phyloP scores from a whole-genome alignment of 2,888 invertebrate species.

The Diadegma fenestrale region DNA sequence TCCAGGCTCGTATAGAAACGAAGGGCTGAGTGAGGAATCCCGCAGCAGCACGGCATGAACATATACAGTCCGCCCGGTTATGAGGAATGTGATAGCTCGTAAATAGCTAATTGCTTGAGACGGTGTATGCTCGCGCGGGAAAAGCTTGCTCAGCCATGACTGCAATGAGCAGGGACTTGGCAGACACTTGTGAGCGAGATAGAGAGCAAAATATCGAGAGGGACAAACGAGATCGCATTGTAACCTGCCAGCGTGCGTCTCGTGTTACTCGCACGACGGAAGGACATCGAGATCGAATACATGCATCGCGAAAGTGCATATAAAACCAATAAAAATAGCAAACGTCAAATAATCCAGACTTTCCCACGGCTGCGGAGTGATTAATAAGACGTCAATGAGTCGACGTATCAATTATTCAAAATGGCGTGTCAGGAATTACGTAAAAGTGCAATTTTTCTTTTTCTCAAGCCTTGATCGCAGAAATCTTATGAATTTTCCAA shows the following conservation, averaged over 20 bases:
- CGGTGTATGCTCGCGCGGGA: conserved; percentile 57
- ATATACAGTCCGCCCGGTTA: conserved; percentile 19
- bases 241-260: conserved; percentile 54
- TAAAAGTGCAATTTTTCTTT: neutral
- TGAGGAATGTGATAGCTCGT: conserved; percentile 76
- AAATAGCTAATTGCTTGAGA: conserved; percentile 75
- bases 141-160: conserved; percentile 67
- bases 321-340: conserved; percentile 46
- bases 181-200: conserved; percentile 23
- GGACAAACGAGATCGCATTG: conserved; percentile 22
- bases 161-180: conserved; percentile 54
- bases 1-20: conserved; percentile 28
- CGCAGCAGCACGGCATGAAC: conserved; percentile 22
- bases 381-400: conserved; percentile 41
- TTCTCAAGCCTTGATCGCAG: neutral
- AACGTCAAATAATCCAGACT: conserved; percentile 27
- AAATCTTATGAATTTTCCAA: neutral
- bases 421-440: conserved; percentile 8
- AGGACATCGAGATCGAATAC: conserved; percentile 46
- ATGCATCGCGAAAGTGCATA: conserved; percentile 34
- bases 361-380: conserved; percentile 47
- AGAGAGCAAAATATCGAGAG: conserved; percentile 14
- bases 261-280: conserved; percentile 52
- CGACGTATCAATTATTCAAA: conserved; percentile 20
- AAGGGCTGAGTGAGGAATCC: conserved; percentile 36